Evolutionary conservation across 2,888 invertebrate species (phyloP).

Genomic region (Griposia aprilina): DNA sequence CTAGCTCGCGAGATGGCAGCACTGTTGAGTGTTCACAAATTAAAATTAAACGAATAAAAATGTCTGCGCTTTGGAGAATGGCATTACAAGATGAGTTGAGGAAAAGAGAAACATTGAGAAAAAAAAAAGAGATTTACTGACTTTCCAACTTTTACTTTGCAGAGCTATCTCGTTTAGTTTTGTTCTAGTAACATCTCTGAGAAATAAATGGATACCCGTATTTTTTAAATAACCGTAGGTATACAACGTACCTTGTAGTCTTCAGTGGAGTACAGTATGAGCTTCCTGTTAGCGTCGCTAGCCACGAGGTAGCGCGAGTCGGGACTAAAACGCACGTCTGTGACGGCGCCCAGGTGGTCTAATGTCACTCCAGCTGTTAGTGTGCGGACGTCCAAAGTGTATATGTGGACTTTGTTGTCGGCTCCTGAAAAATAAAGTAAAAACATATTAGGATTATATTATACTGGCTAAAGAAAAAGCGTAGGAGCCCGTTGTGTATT

Average conservation of each 20-base stretch:
- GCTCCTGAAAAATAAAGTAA: constrained; percentile 72
- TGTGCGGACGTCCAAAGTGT: constrained; percentile 78
- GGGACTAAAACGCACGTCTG: constrained; percentile 97
- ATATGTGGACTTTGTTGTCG: constrained; percentile 86
- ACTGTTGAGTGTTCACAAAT: background rate
- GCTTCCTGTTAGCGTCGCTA: constrained; percentile 97
- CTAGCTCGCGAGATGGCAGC: background rate
- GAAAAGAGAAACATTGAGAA: background rate
- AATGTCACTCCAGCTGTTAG: constrained; percentile 87
- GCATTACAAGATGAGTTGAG: background rate
- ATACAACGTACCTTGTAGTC: constrained; percentile 94
- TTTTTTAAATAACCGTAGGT: background rate
- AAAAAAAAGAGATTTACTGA: background rate
- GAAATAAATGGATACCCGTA: background rate
- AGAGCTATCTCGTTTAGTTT: background rate
- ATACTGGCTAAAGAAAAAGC: background rate
- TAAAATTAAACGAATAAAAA: background rate
- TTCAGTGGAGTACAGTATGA: constrained; percentile 94
- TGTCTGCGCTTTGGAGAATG: background rate
- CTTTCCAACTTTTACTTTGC: background rate
- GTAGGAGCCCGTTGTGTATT: background rate
- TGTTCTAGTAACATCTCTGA: background rate
- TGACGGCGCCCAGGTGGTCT: constrained; percentile 95
- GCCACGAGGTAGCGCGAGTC: constrained; percentile 97
- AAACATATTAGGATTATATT: background rate